phyloP scores from a whole-genome alignment of 2,888 invertebrate species.

The Chloroclystis v-ata region DNA sequence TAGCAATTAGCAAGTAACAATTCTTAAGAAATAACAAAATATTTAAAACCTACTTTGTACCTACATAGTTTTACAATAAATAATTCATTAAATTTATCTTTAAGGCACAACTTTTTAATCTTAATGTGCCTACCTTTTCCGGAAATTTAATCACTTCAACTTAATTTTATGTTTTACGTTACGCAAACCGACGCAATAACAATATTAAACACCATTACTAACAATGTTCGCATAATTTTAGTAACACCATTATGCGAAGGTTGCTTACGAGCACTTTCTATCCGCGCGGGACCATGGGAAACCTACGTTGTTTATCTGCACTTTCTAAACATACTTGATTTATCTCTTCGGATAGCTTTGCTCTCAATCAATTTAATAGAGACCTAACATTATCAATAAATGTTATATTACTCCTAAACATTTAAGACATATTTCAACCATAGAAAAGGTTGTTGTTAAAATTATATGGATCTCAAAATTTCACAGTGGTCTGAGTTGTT shows the following conservation, averaged over 20 bases:
- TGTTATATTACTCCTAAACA: too few species aligned
- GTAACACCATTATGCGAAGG: conserved; percentile 37
- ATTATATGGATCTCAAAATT: too few species aligned
- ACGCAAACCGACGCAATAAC: conserved; percentile 3
- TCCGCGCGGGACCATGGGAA: conserved; percentile 54
- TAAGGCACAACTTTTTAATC: too few species aligned
- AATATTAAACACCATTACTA: conserved; percentile 1
- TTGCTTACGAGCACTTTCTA: conserved; percentile 60
- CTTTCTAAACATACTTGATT: conserved; percentile 32
- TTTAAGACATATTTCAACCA: too few species aligned
- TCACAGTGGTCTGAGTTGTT: neutral
- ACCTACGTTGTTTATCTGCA: conserved; percentile 48
- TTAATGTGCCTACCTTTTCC: too few species aligned
- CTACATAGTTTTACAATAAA: too few species aligned
- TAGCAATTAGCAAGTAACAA: too few species aligned
- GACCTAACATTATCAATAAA: neutral
- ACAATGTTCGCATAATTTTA: conserved; percentile 32
- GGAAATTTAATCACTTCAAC: neutral
- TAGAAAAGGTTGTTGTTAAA: too few species aligned
- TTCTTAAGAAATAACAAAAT: too few species aligned
- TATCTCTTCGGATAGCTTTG: conserved; percentile 2
- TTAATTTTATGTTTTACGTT: conserved; percentile 1
- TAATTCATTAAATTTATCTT: too few species aligned
- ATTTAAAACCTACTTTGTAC: too few species aligned
- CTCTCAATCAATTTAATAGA: neutral